These are phyloP conservation scores for Agrypnus murinus DNA, from an alignment of 2,888 invertebrate genomes.

Conservation along the genomic window DNA sequence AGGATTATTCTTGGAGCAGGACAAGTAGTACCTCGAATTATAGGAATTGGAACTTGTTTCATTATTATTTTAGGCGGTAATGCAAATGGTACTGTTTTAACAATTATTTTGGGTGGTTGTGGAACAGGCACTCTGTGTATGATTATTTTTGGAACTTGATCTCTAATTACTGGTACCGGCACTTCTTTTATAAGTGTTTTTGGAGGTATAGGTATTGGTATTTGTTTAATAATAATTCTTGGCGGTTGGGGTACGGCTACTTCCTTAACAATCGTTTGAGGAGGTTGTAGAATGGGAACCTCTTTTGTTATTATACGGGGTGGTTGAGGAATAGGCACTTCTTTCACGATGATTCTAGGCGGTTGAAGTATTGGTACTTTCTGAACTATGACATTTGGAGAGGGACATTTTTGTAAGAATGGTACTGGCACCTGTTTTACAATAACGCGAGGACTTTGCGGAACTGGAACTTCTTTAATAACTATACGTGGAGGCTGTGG, in stretches of 20 bases:
- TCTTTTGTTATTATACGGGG: slow-evolving; percentile 28
- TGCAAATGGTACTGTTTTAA: slow-evolving; percentile 7
- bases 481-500: slow-evolving; percentile 31
- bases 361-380: slow-evolving; percentile 35
- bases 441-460: slow-evolving; percentile 25
- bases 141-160: background rate
- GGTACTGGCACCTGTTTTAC: slow-evolving; percentile 36
- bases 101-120: slow-evolving; percentile 11
- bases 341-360: slow-evolving; percentile 33
- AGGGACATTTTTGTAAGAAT: background rate
- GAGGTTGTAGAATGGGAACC: slow-evolving; percentile 31
- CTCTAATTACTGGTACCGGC: background rate
- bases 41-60: slow-evolving; percentile 26
- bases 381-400: slow-evolving; percentile 29
- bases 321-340: slow-evolving; percentile 18
- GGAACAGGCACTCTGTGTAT: background rate
- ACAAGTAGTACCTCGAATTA: background rate
- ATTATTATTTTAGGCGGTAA: slow-evolving; percentile 27
- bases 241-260: slow-evolving; percentile 32
- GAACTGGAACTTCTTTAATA: slow-evolving; percentile 33
- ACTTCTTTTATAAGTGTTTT: slow-evolving; percentile 29
- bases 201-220: slow-evolving; percentile 1
- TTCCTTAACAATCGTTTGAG: slow-evolving; percentile 30
- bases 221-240: slow-evolving; percentile 17
- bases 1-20: slow-evolving; percentile 13